phyloP scores from a whole-genome alignment of 2,113 vertebrate genomes.

The Microcebus ravelobensis region DNA sequence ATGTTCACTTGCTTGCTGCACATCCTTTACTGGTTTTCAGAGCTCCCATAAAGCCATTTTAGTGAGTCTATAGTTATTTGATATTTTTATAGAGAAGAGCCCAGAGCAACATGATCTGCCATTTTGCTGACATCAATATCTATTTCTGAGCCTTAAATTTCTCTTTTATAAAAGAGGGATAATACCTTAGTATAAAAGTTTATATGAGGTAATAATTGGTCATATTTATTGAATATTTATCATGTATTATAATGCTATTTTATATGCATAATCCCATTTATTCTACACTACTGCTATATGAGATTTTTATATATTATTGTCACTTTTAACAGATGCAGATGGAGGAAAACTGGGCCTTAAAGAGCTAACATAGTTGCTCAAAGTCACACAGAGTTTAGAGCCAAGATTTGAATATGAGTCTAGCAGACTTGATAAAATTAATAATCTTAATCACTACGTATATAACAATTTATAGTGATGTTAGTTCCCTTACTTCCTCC shows the following conservation, averaged over 20 bases:
- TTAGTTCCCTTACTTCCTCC: background rate
- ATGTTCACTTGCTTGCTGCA: background rate
- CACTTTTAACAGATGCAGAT: background rate
- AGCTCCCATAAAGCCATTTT: background rate
- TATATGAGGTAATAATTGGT: background rate
- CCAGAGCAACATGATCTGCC: background rate
- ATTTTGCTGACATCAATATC: background rate
- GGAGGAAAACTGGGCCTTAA: background rate
- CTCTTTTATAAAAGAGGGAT: background rate
- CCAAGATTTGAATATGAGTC: background rate
- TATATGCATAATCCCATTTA: background rate
- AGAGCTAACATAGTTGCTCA: background rate
- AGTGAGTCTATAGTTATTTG: background rate
- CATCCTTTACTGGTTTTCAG: background rate
- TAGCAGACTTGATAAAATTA: background rate
- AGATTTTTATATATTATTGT: background rate
- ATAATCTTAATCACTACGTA: background rate
- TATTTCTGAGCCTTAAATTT: background rate
- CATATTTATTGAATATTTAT: background rate
- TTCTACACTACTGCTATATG: background rate
- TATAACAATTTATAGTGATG: background rate
- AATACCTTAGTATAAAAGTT: background rate
- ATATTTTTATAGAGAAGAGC: background rate
- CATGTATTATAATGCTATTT: background rate
- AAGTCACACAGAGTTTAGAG: background rate